Base-by-base conservation (phyloP, 2,797 vertebrate genomes). In the Gymnoscopelus microlampas region DNA sequence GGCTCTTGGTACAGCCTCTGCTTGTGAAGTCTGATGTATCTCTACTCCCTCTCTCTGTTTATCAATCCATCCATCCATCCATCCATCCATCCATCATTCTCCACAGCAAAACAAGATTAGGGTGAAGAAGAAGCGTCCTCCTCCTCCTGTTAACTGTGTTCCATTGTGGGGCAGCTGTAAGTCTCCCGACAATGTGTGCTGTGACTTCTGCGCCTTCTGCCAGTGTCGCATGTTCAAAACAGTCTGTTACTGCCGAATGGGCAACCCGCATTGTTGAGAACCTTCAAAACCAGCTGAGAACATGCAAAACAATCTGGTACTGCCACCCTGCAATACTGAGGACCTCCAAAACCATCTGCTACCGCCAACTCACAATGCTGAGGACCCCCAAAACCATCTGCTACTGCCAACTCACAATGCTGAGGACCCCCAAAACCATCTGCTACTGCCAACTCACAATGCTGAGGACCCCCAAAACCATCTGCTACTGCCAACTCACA, bases 191-290 rank as follows among this genome's bases (percentile, higher is more conserved):
- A 89, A 80, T 0, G 89, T 93, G 3, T 98, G 96, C 85, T 98
- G 96, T 44, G 91, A 96, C 39, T 91, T 88, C 60, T 98, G 97
- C 24, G 95, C 95, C 53, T 87, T 94, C 72, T 97, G 96, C 86
- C 91, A 93, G 53, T 97, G 96, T 68, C 93, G 94, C 53, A 82
- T 96, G 80, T 95, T 96, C 80, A 87, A 90, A 63, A 96, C 94
- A 1, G 82, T 90, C 35, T 96, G 96, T 74, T 89, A 77, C 85
- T 96, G 96, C 82, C 91, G 91, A 0, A 94, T 95, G 87, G 89
- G 95, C 6, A 94, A 93, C 73, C 93, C 92, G 5, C 81, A 79
- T 67, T 98, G 96, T 88, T 97, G 84, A 94, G 5, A n/a, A 3
- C 51, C 49, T 48, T 44, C 39, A 44, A 44, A 44, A 10, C 39